Evolutionary conservation across 2,888 invertebrate genomes (phyloP).

Genomic region (Diarsia mendica): DNA sequence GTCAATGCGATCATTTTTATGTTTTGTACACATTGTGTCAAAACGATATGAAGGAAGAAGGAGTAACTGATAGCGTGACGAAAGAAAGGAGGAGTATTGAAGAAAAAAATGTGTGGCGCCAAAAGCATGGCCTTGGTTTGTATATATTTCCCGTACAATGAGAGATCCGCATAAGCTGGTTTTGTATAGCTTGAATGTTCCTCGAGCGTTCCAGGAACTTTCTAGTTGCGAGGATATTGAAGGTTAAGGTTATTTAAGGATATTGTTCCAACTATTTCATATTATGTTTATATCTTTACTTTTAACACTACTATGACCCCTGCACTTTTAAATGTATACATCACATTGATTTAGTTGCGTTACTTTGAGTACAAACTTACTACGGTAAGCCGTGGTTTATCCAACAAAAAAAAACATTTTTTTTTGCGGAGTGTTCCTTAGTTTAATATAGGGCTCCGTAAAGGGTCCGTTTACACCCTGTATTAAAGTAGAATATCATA

Average conservation of each 20-base stretch:
- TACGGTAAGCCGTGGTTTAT: not conserved
- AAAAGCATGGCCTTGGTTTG: too few species aligned
- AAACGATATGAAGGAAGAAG: too few species aligned
- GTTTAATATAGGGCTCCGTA: not conserved
- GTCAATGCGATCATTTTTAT: not conserved
- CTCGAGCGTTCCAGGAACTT: not conserved
- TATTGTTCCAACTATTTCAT: not conserved
- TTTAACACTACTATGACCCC: not conserved
- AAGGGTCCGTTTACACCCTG: not conserved
- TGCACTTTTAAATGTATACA: too few species aligned
- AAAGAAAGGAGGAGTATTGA: too few species aligned
- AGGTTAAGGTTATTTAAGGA: not conserved
- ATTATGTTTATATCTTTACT: not conserved
- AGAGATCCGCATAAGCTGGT: too few species aligned
- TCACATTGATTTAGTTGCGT: not conserved
- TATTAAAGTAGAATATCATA: not conserved
- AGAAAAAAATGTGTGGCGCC: too few species aligned
- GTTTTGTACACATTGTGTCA: not conserved
- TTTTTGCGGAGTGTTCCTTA: too few species aligned
- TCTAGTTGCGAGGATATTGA: not conserved
- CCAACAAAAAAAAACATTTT: not conserved
- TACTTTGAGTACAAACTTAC: not conserved
- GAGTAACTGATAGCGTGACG: too few species aligned
- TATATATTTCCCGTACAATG: too few species aligned
- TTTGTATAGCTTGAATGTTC: too few species aligned